phyloP scores from a whole-genome alignment of 2,797 vertebrate genomes.

The Kryptopterus vitreolus region DNA sequence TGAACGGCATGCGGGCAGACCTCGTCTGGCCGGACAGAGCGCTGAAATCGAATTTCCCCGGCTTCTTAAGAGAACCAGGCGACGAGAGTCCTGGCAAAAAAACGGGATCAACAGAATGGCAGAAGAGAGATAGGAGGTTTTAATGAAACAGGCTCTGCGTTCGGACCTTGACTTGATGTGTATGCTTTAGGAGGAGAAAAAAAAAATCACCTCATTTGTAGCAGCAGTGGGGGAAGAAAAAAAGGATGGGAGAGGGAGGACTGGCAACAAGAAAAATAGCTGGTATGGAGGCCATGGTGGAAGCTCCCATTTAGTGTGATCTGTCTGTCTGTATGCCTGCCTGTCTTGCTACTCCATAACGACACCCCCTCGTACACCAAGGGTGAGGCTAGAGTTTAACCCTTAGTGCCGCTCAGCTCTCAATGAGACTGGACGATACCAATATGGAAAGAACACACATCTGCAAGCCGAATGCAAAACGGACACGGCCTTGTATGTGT shows the following conservation, averaged over 20 bases:
- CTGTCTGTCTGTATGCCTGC: conserved; percentile 45
- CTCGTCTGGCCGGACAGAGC: conserved; percentile 91
- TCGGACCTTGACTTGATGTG: conserved; percentile 60
- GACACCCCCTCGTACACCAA: conserved; percentile 29
- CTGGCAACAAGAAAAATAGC: conserved; percentile 67
- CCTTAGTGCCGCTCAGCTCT: conserved; percentile 4
- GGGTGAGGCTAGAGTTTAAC: conserved; percentile 1
- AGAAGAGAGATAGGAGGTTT: conserved; percentile 79
- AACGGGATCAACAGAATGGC: conserved; percentile 83
- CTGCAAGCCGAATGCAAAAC: conserved; percentile 5
- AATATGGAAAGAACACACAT: background rate
- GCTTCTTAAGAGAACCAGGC: conserved; percentile 96
- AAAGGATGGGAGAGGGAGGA: conserved; percentile 54
- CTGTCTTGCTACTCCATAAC: conserved; percentile 34
- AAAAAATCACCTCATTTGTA: conserved; percentile 57
- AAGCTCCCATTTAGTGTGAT: conserved; percentile 45
- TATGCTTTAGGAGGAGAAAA: conserved; percentile 58
- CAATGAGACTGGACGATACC: conserved; percentile 2
- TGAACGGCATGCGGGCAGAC: conserved; percentile 95
- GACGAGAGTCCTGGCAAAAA: conserved; percentile 86
- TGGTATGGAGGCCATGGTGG: conserved; percentile 56
- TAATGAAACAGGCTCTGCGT: conserved; percentile 74
- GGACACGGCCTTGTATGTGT: background rate
- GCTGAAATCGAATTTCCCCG: conserved; percentile 97
- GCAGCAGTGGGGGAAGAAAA: conserved; percentile 56